These are phyloP conservation scores for Pollimyrus isidori DNA, from an alignment of 2,113 vertebrate genomes.

Conservation along the genomic window DNA sequence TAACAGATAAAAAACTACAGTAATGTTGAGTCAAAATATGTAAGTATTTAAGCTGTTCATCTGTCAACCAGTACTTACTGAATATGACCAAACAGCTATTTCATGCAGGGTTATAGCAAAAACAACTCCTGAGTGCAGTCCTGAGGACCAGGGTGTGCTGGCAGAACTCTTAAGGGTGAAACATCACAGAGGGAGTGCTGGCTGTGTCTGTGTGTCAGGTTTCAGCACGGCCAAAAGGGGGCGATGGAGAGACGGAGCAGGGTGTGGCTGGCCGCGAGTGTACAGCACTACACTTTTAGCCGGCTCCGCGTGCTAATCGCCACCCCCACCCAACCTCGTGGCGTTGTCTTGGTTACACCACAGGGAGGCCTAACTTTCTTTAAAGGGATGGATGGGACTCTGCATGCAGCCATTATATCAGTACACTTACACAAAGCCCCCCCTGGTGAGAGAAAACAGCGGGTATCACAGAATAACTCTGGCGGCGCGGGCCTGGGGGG, in stretches of 20 bases:
- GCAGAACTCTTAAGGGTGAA: neutral
- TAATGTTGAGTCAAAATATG: neutral
- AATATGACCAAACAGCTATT: neutral
- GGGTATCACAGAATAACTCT: neutral
- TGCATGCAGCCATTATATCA: neutral
- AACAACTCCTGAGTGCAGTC: neutral
- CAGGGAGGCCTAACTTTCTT: neutral
- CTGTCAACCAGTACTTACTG: neutral
- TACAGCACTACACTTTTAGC: neutral
- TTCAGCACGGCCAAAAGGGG: neutral
- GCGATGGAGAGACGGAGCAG: neutral
- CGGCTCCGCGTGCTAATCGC: neutral
- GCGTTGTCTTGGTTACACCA: conserved; percentile 6
- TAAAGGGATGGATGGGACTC: neutral
- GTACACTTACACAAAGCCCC: neutral
- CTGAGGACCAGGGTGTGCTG: neutral
- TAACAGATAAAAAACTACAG: neutral
- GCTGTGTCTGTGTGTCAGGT: neutral
- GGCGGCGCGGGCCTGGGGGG: neutral
- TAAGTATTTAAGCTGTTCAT: neutral
- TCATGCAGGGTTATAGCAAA: neutral
- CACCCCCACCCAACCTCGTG: conserved; percentile 7
- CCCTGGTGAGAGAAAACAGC: neutral
- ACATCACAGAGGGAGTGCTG: neutral
- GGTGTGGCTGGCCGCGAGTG: neutral